These are phyloP conservation scores for Elegia similella DNA, from an alignment of 2,888 invertebrate species.

Conservation along the genomic window DNA sequence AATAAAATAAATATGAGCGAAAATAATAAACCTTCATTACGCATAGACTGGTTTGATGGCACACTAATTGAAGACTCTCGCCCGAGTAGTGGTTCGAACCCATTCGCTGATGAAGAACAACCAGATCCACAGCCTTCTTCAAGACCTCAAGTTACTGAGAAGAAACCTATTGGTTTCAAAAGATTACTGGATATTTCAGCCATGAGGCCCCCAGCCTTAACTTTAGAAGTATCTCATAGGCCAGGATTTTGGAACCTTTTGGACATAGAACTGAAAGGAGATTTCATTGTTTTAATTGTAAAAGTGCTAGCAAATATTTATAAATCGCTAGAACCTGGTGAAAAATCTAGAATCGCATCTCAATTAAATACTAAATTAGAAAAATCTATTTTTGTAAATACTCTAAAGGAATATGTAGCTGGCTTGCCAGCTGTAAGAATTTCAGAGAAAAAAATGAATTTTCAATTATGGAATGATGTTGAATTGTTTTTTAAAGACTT, in stretches of 20 bases:
- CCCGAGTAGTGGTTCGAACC: conserved; percentile 34
- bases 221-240: conserved; percentile 62
- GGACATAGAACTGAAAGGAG: conserved; percentile 63
- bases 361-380: conserved; percentile 53
- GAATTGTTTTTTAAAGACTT: conserved; percentile 58
- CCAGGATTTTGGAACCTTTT: conserved; percentile 72
- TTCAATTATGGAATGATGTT: conserved; percentile 67
- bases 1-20: conserved; percentile 44
- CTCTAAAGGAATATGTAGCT: conserved; percentile 50
- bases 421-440: conserved; percentile 55
- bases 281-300: conserved; percentile 71
- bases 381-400: conserved; percentile 55
- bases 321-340: conserved; percentile 49
- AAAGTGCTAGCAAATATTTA: conserved; percentile 65
- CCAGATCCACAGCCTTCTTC: conserved; percentile 33
- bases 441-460: conserved; percentile 64
- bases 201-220: conserved; percentile 60
- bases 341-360: conserved; percentile 55
- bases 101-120: conserved; percentile 54
- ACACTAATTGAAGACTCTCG: conserved; percentile 59
- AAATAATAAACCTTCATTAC: conserved; percentile 50
- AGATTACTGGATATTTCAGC: conserved; percentile 62
- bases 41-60: conserved; percentile 77
- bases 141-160: conserved; percentile 49
- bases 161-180: conserved; percentile 72